Conservation (phyloP, 2,888 invertebrate species). For the Sarcophaga caerulescens region DNA sequence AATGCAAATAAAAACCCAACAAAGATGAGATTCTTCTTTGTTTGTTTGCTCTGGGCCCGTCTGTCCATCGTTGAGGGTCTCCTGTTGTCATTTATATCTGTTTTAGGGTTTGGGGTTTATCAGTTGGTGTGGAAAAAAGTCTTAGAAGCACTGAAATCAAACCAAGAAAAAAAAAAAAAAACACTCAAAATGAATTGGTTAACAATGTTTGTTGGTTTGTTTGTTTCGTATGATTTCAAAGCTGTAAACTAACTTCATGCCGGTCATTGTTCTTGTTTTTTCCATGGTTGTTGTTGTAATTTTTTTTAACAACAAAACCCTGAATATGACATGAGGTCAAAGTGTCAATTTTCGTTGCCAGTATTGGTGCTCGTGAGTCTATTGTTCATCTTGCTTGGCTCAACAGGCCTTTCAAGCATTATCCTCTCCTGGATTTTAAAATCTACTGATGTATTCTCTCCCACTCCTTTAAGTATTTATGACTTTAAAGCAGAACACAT, state of each 20-base stretch:
- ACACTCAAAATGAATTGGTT: constrained; percentile 46
- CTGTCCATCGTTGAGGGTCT: background rate
- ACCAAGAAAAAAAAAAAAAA: background rate
- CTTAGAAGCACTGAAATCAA: background rate
- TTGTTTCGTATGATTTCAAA: background rate
- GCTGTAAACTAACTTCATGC: background rate
- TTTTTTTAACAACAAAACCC: constrained; percentile 14
- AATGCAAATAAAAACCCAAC: constrained; percentile 58
- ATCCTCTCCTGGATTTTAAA: too few relatives aligned
- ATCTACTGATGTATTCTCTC: too few relatives aligned
- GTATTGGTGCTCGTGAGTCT: too few relatives aligned
- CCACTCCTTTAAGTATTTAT: too few relatives aligned
- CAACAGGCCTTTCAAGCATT: too few relatives aligned
- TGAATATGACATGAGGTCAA: constrained; percentile 35
- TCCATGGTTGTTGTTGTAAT: background rate
- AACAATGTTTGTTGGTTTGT: constrained; percentile 40
- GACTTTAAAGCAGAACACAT: too few relatives aligned
- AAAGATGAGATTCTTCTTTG: constrained; percentile 28
- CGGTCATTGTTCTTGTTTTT: background rate
- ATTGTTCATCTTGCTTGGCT: too few relatives aligned
- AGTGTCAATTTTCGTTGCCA: constrained; percentile 22
- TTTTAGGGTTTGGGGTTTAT: constrained; percentile 11
- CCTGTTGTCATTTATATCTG: background rate
- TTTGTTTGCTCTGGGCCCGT: constrained; percentile 21
- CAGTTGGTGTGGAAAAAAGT: background rate